phyloP scores from a whole-genome alignment of 2,113 vertebrate genomes.

The Vidua macroura region DNA sequence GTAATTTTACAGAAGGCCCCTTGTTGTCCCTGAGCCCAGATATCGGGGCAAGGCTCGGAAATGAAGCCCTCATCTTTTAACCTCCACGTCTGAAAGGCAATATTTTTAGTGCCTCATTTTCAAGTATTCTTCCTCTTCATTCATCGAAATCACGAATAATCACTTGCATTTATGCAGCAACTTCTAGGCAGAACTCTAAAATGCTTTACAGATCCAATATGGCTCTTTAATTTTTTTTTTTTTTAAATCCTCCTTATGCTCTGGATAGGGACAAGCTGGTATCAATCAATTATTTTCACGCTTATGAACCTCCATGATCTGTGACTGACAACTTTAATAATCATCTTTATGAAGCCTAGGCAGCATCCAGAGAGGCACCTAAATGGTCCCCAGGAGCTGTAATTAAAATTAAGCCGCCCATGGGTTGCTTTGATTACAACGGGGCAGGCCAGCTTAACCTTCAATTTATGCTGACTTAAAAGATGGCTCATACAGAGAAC shows the following conservation, averaged over 20 bases:
- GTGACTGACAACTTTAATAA: constrained; percentile 61
- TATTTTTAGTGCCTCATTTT: constrained; percentile 64
- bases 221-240: constrained; percentile 1
- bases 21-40: neutral
- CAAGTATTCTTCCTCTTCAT: constrained; percentile 55
- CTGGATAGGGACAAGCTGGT: constrained; percentile 21
- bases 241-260: neutral
- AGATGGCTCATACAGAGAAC: neutral
- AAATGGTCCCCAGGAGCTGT: constrained; percentile 57
- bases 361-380: constrained; percentile 43
- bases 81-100: neutral
- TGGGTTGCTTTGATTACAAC: constrained; percentile 53
- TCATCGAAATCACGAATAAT: constrained; percentile 52
- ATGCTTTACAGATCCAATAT: constrained; percentile 10
- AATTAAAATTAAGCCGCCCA: constrained; percentile 57
- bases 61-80: neutral
- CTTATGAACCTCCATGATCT: constrained; percentile 22
- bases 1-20: neutral
- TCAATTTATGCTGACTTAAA: constrained; percentile 38
- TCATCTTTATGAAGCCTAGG: constrained; percentile 26
- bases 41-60: fast-evolving
- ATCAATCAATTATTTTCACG: neutral
- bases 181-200: constrained; percentile 15
- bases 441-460: constrained; percentile 35
- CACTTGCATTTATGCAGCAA: constrained; percentile 34